phyloP scores from a whole-genome alignment of 2,888 invertebrate species.

The Eupithecia exiguata region DNA sequence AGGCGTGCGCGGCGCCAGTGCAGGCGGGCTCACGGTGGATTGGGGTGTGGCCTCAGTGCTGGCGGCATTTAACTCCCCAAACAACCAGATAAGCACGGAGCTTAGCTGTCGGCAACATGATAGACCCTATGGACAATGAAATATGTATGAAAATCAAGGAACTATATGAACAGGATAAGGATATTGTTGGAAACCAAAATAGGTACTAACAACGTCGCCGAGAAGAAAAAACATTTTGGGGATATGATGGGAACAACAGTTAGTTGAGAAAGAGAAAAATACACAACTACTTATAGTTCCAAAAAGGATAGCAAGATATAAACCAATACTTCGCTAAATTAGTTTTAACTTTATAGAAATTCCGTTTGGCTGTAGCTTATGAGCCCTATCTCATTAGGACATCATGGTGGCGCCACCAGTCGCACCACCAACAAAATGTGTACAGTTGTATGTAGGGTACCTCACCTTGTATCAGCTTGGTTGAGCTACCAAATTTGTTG shows the following conservation, averaged over 20 bases:
- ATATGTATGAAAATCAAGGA: not conserved
- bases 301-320: not conserved
- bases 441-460: too few relatives aligned
- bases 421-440: too few relatives aligned
- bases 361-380: not conserved
- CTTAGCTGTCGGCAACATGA: slow-evolving; percentile 85
- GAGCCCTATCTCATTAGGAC: too few relatives aligned
- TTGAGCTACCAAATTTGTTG: too few relatives aligned
- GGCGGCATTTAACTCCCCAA: slow-evolving; percentile 69
- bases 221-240: not conserved
- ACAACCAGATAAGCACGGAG: slow-evolving; percentile 84
- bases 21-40: slow-evolving; percentile 32
- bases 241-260: not conserved
- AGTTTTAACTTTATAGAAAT: not conserved
- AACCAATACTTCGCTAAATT: not conserved
- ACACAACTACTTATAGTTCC: not conserved
- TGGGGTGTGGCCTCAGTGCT: slow-evolving; percentile 37
- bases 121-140: slow-evolving; percentile 67
- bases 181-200: not conserved
- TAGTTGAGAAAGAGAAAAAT: not conserved
- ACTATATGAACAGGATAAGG: not conserved
- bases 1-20: slow-evolving; percentile 49
- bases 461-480: too few relatives aligned
- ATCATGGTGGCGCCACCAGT: too few relatives aligned
- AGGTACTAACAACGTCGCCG: not conserved